Conservation (phyloP, 2,113 vertebrate genomes). For the Podilymbus podiceps region DNA sequence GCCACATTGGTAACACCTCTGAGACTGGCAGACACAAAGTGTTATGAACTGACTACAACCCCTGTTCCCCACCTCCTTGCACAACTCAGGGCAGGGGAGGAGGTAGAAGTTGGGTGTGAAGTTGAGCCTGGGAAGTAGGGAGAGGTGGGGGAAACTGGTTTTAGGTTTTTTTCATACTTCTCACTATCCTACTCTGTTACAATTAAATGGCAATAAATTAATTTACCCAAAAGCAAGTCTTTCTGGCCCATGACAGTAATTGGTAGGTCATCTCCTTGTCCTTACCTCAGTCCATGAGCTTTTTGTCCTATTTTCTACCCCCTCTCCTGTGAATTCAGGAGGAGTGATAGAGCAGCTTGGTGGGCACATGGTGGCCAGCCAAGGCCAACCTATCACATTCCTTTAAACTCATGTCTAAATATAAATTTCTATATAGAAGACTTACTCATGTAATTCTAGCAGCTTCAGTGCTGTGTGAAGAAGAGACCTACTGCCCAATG, state of each 20-base stretch:
- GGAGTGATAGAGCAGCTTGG: background rate
- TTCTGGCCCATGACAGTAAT: background rate
- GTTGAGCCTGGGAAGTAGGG: background rate
- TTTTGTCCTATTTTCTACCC: background rate
- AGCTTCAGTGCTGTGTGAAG: background rate
- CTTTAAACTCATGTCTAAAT: background rate
- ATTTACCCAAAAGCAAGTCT: background rate
- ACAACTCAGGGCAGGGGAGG: accelerated
- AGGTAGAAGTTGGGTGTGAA: background rate
- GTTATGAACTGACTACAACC: background rate
- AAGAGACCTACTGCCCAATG: background rate
- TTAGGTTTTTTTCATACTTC: background rate
- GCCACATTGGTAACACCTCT: background rate
- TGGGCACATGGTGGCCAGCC: background rate
- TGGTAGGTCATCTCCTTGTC: background rate
- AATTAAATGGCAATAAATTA: background rate
- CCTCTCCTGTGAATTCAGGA: background rate
- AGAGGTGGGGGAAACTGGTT: background rate
- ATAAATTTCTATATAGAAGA: background rate
- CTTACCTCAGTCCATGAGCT: background rate
- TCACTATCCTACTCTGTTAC: background rate
- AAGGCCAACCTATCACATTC: background rate
- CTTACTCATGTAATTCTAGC: background rate
- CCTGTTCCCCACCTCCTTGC: accelerated
- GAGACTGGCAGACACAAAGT: background rate